Evolutionary conservation across 2,113 vertebrate genomes (phyloP), one percentile per base, ranked within the genome.

Genomic region (Formicarius rufipectus): DNA sequence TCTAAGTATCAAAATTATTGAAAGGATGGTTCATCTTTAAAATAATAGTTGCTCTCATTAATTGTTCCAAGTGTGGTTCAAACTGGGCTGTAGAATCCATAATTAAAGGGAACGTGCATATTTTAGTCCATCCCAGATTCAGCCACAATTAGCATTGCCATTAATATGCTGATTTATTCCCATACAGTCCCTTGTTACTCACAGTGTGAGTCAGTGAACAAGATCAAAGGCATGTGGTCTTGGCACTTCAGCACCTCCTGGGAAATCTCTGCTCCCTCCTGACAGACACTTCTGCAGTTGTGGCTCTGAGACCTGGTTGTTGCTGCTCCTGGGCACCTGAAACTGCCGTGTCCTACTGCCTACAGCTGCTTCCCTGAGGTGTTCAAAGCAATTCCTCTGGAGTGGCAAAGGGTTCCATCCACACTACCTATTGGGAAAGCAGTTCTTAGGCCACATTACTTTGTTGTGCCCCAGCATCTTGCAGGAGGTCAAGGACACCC

Each of bases 101-200:
- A 56, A 88, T 56, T 88, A 63, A 80, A 90, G 62, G 74, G 37
- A 77, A 76, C 0, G 1, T 83, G 50, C 39, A 55, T 60, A 73
- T 86, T 88, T 76, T 30, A 73, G 50, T 63, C 71, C 39, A 53
- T n/a, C 58, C 44, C 40, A 59, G 33, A 63, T 84, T 84, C 72
- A 83, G 67, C 25, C 69, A 45, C 45, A 94, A 86, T 90, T 93
- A 94, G 35, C 55, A 76, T 69, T 23, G 0, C n/a, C 28, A 73
- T 92, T 74, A 83, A 42, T 58, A 88, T 83, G 88, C 72, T 93
- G 72, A 94, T 96, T 94, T 94, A 90, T 94, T 93, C 83, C 49
- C 22, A 31, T 53, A 30, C 10, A 76, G 37, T 49, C 58, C 40
- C 76, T 44, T 49, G 59, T 76, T 93, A 45, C 71, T 88, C 45